phyloP scores from a whole-genome alignment of 2,888 invertebrate species.

The Anaspis maculata region DNA sequence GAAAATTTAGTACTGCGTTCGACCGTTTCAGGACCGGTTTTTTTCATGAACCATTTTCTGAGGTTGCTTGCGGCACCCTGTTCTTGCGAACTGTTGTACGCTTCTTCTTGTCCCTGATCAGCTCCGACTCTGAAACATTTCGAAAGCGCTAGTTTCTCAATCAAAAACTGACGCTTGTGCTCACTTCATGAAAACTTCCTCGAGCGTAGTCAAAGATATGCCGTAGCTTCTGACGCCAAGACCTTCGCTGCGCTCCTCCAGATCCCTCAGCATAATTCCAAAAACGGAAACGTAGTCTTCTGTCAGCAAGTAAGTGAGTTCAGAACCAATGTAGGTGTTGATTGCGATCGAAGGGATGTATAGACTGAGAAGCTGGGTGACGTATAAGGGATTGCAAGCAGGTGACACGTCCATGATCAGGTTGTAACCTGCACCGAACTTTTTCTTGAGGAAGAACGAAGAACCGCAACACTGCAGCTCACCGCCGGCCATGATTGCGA shows the following conservation, averaged over 20 bases:
- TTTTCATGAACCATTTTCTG: too few species aligned
- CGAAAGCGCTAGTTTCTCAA: conserved; percentile 3
- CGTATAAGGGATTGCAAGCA: conserved; percentile 43
- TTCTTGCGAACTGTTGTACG: conserved; percentile 15
- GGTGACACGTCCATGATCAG: conserved; percentile 59
- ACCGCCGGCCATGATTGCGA: too few species aligned
- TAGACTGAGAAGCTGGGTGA: conserved; percentile 52
- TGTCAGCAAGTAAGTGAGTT: conserved; percentile 61
- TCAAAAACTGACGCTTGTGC: too few species aligned
- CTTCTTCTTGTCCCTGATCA: conserved; percentile 29
- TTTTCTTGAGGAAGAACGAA: conserved; percentile 72
- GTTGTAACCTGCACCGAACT: conserved; percentile 79
- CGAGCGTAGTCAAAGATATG: conserved; percentile 75
- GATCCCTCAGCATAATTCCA: conserved; percentile 57
- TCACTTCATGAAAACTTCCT: conserved; percentile 82
- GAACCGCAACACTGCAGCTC: conserved; percentile 78
- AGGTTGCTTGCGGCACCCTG: too few species aligned
- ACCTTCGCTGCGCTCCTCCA: conserved; percentile 51
- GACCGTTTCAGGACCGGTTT: too few species aligned
- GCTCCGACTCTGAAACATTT: conserved; percentile 29
- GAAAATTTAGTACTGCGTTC: too few species aligned
- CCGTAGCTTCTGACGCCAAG: conserved; percentile 72
- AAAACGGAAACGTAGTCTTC: conserved; percentile 55
- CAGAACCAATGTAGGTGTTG: conserved; percentile 66
- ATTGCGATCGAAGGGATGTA: conserved; percentile 59